Base-by-base conservation (phyloP, 2,888 invertebrate genomes). In the Erynnis tages region DNA sequence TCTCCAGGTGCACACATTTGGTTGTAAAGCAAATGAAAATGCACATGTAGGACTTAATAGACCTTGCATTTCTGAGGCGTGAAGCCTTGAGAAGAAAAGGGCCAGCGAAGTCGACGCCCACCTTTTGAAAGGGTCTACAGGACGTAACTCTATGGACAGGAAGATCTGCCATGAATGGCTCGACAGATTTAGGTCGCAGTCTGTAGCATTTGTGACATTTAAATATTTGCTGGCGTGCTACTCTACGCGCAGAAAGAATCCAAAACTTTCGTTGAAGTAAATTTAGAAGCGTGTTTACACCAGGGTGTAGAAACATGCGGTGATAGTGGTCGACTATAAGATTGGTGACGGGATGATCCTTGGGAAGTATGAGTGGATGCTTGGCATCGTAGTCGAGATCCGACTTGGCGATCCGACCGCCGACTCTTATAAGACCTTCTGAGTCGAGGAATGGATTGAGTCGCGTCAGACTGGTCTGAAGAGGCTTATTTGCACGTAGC, bases 21-120 rank as follows among this genome's bases (percentile, higher is more conserved):
- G 65, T 64, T 0, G 59, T 35, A 38, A 60, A 59, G 49, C 67
- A 71, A 1, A 70, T 57, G 53, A 45, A 45, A 7, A 45, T 25
- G 13, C 23, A 32, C n/a, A 45, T n/a, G n/a, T 45, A 45, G 1
- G 23, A 32, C 25, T 45, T 45, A 1, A 7, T 13, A n/a, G 30
- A 16, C n/a, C 23, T n/a, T 25, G 41, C 41, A 2, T 17, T 27
- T 7, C 41, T 25, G 6, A 41, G 2, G 5, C 30, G 30, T 30
- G 44, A 19, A 11, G 11, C 17, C 21, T 44, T 44, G 7, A 21
- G 30, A 13, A 13, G 44, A 13, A 44, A 44, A 8, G 44, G 44
- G 7, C 44, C 44, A 7, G 30, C 44, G 13, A 44, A 8, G 10
- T 44, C 44, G 7, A 30, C 10, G 7, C 44, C 44, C 63, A 69